phyloP scores from a whole-genome alignment of 2,113 vertebrate genomes.

The Oxygymnocypris stewartii region DNA sequence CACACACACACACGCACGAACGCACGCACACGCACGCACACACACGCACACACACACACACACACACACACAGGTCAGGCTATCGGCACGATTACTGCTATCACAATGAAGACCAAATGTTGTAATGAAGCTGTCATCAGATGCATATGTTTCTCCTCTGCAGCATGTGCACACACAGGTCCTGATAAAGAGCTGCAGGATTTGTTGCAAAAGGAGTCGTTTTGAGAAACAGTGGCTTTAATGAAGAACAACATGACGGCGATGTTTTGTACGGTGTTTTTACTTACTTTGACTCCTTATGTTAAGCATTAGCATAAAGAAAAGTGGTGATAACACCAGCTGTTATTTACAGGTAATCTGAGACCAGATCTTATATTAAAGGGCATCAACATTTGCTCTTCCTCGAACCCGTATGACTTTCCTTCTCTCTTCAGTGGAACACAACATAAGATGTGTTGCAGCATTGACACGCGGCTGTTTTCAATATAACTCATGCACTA shows the following conservation, averaged over 20 bases:
- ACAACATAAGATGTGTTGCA: not conserved
- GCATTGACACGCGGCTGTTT: not conserved
- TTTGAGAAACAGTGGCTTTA: slow-evolving; percentile 6
- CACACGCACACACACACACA: not conserved
- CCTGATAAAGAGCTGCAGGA: slow-evolving; percentile 5
- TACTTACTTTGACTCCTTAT: not conserved
- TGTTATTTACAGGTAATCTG: not conserved
- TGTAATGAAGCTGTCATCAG: slow-evolving; percentile 19
- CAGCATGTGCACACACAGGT: slow-evolving; percentile 7
- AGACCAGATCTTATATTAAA: not conserved
- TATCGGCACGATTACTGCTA: slow-evolving; percentile 7
- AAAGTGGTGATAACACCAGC: not conserved
- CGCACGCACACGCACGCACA: no score
- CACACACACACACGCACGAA: no score
- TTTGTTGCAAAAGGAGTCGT: slow-evolving; percentile 9
- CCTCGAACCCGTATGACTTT: not conserved
- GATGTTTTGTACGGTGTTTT: not conserved
- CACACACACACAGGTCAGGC: slow-evolving; percentile 1
- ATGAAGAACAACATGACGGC: slow-evolving; percentile 9
- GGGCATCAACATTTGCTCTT: not conserved
- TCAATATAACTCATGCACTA: not conserved
- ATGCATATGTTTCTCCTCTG: slow-evolving; percentile 21
- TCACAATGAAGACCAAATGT: slow-evolving; percentile 42
- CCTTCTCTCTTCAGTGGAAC: not conserved
- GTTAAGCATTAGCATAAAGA: not conserved